phyloP scores from a whole-genome alignment of 2,797 vertebrate species.

The Hirundo rustica region DNA sequence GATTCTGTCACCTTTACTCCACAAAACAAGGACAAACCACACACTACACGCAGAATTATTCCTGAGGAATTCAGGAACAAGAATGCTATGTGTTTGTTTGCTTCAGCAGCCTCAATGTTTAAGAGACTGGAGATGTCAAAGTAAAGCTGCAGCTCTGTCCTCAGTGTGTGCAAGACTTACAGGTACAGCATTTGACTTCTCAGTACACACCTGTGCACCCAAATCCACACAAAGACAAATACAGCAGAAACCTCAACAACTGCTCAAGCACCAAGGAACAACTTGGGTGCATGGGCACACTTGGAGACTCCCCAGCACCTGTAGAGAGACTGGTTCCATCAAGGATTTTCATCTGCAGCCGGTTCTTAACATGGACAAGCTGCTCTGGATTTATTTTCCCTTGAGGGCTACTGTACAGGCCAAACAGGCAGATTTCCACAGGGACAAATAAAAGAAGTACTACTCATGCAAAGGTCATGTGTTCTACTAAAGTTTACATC shows the following conservation, averaged over 20 bases:
- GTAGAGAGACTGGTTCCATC: background rate
- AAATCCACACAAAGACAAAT: fast-evolving
- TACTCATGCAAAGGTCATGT: background rate
- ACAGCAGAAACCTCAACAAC: background rate
- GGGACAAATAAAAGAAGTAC: background rate
- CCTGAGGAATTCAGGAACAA: background rate
- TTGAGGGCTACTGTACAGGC: background rate
- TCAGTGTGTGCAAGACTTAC: fast-evolving
- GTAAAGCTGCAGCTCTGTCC: background rate
- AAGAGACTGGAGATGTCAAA: background rate
- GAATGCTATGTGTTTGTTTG: background rate
- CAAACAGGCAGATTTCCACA: background rate
- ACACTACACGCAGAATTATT: background rate
- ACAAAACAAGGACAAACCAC: background rate
- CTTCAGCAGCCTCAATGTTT: background rate
- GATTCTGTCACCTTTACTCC: background rate
- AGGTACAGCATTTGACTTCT: background rate
- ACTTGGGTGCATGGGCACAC: background rate
- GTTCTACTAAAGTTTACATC: background rate
- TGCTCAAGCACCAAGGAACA: background rate
- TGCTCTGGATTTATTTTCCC: background rate
- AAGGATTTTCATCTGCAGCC: background rate
- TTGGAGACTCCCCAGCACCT: background rate
- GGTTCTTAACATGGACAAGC: background rate
- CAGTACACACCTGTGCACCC: fast-evolving